phyloP scores from a whole-genome alignment of 2,113 vertebrate genomes.

The Eulacestoma nigropectus region DNA sequence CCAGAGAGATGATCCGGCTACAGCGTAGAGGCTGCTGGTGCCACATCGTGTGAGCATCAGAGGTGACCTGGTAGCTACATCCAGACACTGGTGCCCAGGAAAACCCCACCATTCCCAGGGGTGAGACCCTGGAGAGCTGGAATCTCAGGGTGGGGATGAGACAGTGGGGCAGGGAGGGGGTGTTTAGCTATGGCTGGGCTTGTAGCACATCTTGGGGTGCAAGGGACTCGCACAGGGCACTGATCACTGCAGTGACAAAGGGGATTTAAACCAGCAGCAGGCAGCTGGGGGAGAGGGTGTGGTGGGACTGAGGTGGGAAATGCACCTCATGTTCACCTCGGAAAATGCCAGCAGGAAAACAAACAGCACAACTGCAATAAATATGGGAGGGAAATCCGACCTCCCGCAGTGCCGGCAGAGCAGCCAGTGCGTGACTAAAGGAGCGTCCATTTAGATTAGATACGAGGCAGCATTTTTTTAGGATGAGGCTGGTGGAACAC shows the following conservation, averaged over 20 bases:
- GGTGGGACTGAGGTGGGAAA: neutral
- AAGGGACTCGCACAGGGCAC: neutral
- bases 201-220: neutral
- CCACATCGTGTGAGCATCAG: rapidly evolving
- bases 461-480: neutral
- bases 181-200: rapidly evolving
- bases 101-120: neutral
- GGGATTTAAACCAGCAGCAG: neutral
- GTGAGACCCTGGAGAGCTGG: neutral
- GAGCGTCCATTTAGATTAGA: rapidly evolving
- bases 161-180: too few species aligned
- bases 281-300: neutral
- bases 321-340: neutral
- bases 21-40: neutral
- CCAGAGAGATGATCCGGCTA: rapidly evolving
- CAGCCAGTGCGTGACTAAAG: neutral
- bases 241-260: neutral
- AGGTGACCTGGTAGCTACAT: neutral
- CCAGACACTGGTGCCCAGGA: neutral
- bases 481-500: neutral
- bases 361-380: neutral
- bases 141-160: neutral
- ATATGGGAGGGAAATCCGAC: neutral
- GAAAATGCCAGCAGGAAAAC: neutral
- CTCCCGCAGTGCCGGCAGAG: neutral